These are phyloP conservation scores for Stenurella melanura DNA, from an alignment of 2,888 invertebrate species.

Conservation along the genomic window DNA sequence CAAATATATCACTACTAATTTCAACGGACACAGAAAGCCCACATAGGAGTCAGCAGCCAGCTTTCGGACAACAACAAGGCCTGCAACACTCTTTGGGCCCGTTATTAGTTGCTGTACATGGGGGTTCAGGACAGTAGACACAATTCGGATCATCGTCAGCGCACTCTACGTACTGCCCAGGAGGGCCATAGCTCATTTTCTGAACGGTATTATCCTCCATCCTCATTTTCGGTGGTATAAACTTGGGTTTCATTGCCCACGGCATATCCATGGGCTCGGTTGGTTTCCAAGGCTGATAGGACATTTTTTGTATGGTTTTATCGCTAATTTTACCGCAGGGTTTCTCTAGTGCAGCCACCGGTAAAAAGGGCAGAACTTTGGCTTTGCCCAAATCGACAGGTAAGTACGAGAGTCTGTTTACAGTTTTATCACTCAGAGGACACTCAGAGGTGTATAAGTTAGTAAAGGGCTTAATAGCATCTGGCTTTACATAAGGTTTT, in stretches of 20 bases:
- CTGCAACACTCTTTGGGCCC: slow-evolving; percentile 63
- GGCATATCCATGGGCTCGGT: slow-evolving; percentile 70
- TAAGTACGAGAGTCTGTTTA: slow-evolving; percentile 76
- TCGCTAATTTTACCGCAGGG: slow-evolving; percentile 68
- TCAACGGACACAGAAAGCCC: not conserved
- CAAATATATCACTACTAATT: slow-evolving; percentile 22
- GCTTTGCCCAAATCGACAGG: slow-evolving; percentile 71
- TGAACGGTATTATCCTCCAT: slow-evolving; percentile 79
- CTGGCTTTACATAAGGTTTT: slow-evolving; percentile 76
- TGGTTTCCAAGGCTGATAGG: slow-evolving; percentile 73
- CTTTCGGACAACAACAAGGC: slow-evolving; percentile 71
- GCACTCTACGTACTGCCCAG: slow-evolving; percentile 77
- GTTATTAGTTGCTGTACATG: slow-evolving; percentile 49
- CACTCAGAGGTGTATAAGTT: slow-evolving; percentile 70
- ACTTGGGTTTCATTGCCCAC: slow-evolving; percentile 71
- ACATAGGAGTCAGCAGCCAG: slow-evolving; percentile 64
- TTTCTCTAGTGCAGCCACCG: slow-evolving; percentile 63
- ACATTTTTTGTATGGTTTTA: slow-evolving; percentile 71
- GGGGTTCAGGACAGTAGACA: slow-evolving; percentile 70
- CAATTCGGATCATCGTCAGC: slow-evolving; percentile 76
- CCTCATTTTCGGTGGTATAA: slow-evolving; percentile 71
- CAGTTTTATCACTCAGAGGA: slow-evolving; percentile 75
- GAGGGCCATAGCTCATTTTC: slow-evolving; percentile 78
- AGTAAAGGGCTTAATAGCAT: slow-evolving; percentile 69
- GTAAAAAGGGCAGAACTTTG: slow-evolving; percentile 64